These are phyloP conservation scores for Daktulosphaira vitifoliae DNA, from an alignment of 1,140 invertebrate genomes.

Conservation along the genomic window DNA sequence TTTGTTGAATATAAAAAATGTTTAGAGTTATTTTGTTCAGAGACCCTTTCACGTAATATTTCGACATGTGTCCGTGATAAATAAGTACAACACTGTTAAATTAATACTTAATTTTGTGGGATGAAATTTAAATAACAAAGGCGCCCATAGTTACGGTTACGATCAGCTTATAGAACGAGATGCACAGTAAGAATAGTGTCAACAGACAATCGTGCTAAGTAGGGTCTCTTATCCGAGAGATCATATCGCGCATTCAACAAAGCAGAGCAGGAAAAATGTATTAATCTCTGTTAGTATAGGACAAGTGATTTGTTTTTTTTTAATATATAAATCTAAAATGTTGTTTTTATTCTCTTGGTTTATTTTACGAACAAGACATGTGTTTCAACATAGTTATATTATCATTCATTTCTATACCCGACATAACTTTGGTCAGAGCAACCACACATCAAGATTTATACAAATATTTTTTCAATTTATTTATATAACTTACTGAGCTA, in stretches of 20 bases:
- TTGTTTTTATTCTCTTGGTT: background rate
- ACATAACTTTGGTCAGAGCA: too few relatives aligned
- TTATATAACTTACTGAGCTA: too few relatives aligned
- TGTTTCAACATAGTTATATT: too few relatives aligned
- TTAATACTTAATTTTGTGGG: constrained; percentile 33
- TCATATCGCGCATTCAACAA: constrained; percentile 6
- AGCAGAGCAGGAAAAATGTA: constrained; percentile 16
- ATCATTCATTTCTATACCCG: too few relatives aligned
- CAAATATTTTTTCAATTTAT: too few relatives aligned
- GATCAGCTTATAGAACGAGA: background rate
- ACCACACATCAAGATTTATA: too few relatives aligned
- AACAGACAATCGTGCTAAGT: constrained; percentile 28
- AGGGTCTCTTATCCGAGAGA: background rate
- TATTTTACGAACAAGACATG: too few relatives aligned
- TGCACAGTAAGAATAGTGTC: background rate
- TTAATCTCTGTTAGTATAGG: constrained; percentile 23
- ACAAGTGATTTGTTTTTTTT: constrained; percentile 11
- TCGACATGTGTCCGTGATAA: constrained; percentile 18
- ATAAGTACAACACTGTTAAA: constrained; percentile 25
- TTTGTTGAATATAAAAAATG: too few relatives aligned
- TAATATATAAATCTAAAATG: constrained; percentile 15
- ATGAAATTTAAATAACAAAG: constrained; percentile 22
- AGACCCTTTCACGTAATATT: constrained; percentile 25
- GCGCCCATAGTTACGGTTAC: too few relatives aligned
- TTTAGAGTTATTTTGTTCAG: too few relatives aligned